Evolutionary conservation across 1,140 invertebrate species (phyloP).

Genomic region (Matsumurasca onukii): DNA sequence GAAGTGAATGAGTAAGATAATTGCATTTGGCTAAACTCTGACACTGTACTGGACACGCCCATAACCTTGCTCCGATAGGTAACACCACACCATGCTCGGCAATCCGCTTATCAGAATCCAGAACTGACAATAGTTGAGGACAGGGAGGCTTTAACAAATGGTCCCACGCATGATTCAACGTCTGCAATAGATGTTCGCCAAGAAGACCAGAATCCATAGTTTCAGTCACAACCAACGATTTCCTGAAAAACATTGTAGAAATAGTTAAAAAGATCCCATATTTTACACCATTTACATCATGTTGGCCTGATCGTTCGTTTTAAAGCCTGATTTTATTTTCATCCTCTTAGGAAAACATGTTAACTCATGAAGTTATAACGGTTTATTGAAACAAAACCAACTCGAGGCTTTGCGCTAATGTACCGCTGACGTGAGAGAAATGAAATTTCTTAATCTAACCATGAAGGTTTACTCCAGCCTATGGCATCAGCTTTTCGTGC

Average conservation of each 20-base stretch:
- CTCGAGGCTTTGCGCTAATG: too few relatives aligned
- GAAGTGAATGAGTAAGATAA: neutral
- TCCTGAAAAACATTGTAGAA: conserved; percentile 45
- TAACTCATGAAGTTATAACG: too few relatives aligned
- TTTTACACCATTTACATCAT: too few relatives aligned
- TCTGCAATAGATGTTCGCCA: conserved; percentile 69
- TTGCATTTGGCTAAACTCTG: conserved; percentile 36
- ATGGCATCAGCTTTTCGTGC: too few relatives aligned
- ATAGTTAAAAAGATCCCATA: too few relatives aligned
- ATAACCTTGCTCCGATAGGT: conserved; percentile 63
- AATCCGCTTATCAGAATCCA: neutral
- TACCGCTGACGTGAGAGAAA: too few relatives aligned
- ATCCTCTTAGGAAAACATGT: too few relatives aligned
- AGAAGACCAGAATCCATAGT: conserved; percentile 77
- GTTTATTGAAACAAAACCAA: too few relatives aligned
- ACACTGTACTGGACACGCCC: conserved; percentile 59
- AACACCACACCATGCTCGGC: conserved; percentile 54
- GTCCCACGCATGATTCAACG: conserved; percentile 66
- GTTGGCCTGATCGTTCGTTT: too few relatives aligned
- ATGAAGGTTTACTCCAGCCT: too few relatives aligned
- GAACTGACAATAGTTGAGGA: neutral
- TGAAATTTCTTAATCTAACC: too few relatives aligned
- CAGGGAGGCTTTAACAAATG: conserved; percentile 51
- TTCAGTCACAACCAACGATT: conserved; percentile 70
- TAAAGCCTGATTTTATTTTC: too few relatives aligned